Evolutionary conservation across 2,797 vertebrate genomes (phyloP).

Genomic region (Ataeniobius toweri): DNA sequence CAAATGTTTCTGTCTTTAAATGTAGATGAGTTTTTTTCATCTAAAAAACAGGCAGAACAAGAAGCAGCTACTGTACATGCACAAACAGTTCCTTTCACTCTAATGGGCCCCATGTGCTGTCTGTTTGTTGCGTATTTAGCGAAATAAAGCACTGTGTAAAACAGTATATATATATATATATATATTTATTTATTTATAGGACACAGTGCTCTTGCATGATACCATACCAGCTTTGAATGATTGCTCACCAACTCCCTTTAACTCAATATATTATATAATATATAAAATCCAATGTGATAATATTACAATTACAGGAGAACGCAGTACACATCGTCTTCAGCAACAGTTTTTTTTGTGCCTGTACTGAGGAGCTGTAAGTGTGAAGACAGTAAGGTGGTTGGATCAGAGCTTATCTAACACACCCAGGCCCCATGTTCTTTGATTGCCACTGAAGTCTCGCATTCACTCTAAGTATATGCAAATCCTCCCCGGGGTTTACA

Average conservation of each 20-base stretch:
- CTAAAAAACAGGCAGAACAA: background rate
- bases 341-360: background rate
- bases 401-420: constrained; percentile 37
- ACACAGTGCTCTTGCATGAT: background rate
- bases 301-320: no score
- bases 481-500: constrained; percentile 24
- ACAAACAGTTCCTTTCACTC: background rate
- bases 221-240: background rate
- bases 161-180: no score
- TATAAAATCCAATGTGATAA: background rate
- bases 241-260: background rate
- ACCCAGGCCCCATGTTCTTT: constrained; percentile 26
- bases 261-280: background rate
- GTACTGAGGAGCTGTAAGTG: background rate
- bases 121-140: background rate
- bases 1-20: background rate
- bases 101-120: background rate
- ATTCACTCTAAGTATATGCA: constrained; percentile 34
- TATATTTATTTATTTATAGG: background rate
- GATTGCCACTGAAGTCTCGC: background rate
- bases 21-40: background rate
- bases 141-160: background rate
- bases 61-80: background rate
- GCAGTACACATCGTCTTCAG: background rate
- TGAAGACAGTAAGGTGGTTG: constrained; percentile 8